phyloP scores from a whole-genome alignment of 2,113 vertebrate genomes.

The Eleginops maclovinus region DNA sequence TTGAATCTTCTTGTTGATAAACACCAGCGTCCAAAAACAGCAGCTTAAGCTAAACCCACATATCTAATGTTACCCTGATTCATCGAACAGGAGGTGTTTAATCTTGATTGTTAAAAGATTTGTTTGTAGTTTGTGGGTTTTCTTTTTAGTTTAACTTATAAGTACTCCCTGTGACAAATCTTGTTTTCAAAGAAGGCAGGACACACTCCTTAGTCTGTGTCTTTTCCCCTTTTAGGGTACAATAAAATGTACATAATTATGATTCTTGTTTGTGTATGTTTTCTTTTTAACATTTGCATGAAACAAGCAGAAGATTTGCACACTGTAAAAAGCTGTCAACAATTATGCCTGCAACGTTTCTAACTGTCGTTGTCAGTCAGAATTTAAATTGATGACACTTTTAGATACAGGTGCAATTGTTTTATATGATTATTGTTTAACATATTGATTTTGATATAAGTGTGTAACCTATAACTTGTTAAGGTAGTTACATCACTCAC shows the following conservation, averaged over 20 bases:
- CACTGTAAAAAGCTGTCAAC: no score
- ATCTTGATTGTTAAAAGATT: constrained; percentile 1
- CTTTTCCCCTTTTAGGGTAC: background rate
- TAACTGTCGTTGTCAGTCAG: no score
- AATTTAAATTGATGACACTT: no score
- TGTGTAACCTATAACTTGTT: no score
- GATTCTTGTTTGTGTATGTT: background rate
- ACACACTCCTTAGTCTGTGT: background rate
- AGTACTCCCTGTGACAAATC: background rate
- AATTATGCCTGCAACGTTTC: no score
- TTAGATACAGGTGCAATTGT: no score
- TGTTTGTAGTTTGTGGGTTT: background rate
- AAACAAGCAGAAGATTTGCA: no score
- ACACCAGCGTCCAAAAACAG: background rate
- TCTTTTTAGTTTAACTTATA: background rate
- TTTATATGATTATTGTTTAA: no score
- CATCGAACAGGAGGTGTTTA: background rate
- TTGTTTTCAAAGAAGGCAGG: background rate
- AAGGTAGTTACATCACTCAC: background rate
- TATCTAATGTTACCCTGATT: background rate
- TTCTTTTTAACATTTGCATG: background rate
- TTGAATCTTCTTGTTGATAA: constrained; percentile 11
- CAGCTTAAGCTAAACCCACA: constrained; percentile 3
- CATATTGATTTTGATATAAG: no score
- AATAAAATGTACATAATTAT: background rate